phyloP scores from a whole-genome alignment of 2,888 invertebrate species.

The Baccha elongata region DNA sequence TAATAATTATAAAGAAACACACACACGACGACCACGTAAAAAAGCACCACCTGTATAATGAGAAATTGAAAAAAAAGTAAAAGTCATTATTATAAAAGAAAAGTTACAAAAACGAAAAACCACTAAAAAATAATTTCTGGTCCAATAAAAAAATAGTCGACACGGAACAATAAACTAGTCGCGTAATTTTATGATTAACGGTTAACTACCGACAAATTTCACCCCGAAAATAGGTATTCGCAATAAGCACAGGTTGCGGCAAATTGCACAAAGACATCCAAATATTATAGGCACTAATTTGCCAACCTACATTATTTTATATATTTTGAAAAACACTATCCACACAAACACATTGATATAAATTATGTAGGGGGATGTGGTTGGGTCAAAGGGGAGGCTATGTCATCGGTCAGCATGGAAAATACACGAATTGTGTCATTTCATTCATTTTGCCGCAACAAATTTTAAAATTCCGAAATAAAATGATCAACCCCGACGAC shows the following conservation, averaged over 20 bases:
- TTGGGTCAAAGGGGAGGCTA: constrained; percentile 1
- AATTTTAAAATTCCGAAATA: constrained; percentile 5
- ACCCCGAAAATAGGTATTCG: constrained; percentile 37
- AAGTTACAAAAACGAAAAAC: not conserved
- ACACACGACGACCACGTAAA: constrained; percentile 18
- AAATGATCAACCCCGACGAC: constrained; percentile 23
- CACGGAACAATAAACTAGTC: constrained; percentile 26
- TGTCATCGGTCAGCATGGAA: constrained; percentile 38
- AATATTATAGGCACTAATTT: constrained; percentile 12
- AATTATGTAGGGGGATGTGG: constrained; percentile 1
- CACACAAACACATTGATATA: constrained; percentile 14
- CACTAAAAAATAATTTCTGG: constrained; percentile 6
- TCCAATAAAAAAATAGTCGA: constrained; percentile 12
- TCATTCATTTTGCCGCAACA: constrained; percentile 49
- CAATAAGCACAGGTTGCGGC: constrained; percentile 53
- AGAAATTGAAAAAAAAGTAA: constrained; percentile 3
- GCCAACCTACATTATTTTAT: constrained; percentile 5
- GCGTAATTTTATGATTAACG: constrained; percentile 14
- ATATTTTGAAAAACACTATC: constrained; percentile 20
- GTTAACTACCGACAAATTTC: constrained; percentile 28
- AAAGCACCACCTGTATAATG: constrained; percentile 55
- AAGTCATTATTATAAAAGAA: not conserved
- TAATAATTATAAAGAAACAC: constrained; percentile 14
- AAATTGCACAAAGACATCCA: constrained; percentile 37
- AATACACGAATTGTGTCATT: constrained; percentile 60